Evolutionary conservation across 1,140 invertebrate genomes (phyloP), one percentile per base, ranked within the genome.

Genomic region (Philopotamus ludificatus): DNA sequence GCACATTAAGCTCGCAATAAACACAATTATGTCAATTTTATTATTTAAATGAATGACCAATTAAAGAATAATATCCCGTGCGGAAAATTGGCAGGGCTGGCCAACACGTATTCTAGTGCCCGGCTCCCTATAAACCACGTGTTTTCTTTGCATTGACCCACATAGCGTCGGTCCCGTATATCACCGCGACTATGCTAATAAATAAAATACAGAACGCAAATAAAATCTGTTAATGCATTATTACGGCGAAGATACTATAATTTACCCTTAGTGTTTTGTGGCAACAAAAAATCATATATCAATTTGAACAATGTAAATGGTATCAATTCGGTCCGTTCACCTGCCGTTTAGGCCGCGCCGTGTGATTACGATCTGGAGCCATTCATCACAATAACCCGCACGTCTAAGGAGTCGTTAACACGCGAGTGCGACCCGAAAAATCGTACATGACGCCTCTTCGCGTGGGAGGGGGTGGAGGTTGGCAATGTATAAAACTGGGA

Each of bases 361-460:
- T 41, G 23, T 22, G 45, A 50, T 50, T 62, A 51, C 45, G 28
- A 62, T 57, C 54, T 42, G 54, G 51, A 25, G 47, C 59, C 59
- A 62, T 62, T 51, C 59, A 51, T 62, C 49, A 62, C 59, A 62
- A 62, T 62, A 62, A 62, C 49, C 59, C 59, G 49, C 47, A 62
- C 59, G 59, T 49, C 59, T 25, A 22, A 26, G 26, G 45, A 44
- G 59, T 62, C 59, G 59, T 62, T 62, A 62, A 62, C 59, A 62
- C 59, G 59, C 59, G 39, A 57, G 12, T 18, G 22, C 50, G 42
- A 26, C 58, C 45, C 45, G 44, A 61, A 61, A 61, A 61, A 61
- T 61, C 58, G 45, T 26, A 47, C 28, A 39, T 20, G 53, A 55
- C 53, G 53, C 25, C 53, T 39, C 18, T 16, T 10, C 10, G 7